phyloP scores from a whole-genome alignment of 2,113 vertebrate species.

The Amphilophus citrinellus region DNA sequence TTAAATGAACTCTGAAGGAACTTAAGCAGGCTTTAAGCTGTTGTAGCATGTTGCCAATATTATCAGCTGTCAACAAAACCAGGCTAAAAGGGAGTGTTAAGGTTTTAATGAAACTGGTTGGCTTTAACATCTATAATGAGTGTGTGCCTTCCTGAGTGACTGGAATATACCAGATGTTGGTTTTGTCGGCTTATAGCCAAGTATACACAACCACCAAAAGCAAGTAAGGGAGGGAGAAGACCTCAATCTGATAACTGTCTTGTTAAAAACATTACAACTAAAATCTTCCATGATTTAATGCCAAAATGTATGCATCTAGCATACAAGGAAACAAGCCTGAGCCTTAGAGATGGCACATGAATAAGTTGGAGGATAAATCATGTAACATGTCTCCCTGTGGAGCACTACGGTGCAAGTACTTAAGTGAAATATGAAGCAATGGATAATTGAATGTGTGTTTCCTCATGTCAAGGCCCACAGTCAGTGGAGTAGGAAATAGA shows the following conservation, averaged over 20 bases:
- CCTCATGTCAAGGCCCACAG: slow-evolving; percentile 52
- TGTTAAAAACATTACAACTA: slow-evolving; percentile 39
- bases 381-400: slow-evolving; percentile 57
- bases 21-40: neutral
- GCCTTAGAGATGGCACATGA: slow-evolving; percentile 46
- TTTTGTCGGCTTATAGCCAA: no score
- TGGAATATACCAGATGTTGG: no score
- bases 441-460: slow-evolving; percentile 68
- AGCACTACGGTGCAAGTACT: slow-evolving; percentile 55
- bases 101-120: slow-evolving; percentile 26
- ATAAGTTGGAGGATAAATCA: slow-evolving; percentile 68
- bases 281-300: slow-evolving; percentile 52
- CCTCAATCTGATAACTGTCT: slow-evolving; percentile 46
- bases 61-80: slow-evolving; percentile 29
- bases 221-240: slow-evolving; percentile 1
- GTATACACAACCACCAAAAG: neutral
- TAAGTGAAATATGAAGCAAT: slow-evolving; percentile 72
- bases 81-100: neutral
- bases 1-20: slow-evolving; percentile 6
- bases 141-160: slow-evolving; percentile 3
- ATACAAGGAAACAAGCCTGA: slow-evolving; percentile 25
- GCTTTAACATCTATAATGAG: slow-evolving; percentile 36
- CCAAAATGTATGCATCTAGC: slow-evolving; percentile 52
- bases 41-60: neutral
- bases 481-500: slow-evolving; percentile 48